Evolutionary conservation across 2,888 invertebrate species (phyloP), one percentile per base, ranked within the genome.

Genomic region (Dichetophora obliterata): DNA sequence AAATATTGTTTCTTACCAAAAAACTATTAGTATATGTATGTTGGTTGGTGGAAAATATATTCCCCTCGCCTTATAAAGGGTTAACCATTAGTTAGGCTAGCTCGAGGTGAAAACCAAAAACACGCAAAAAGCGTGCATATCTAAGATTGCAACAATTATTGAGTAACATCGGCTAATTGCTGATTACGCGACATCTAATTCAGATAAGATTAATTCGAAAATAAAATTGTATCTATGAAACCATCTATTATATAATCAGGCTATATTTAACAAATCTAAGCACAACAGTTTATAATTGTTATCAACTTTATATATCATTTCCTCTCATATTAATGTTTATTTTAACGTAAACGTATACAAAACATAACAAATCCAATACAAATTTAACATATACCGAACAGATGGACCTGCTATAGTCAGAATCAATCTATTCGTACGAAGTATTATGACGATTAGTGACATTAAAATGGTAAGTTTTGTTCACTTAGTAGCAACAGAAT

Each of bases 371-470:
- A 68, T 27, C 48, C 50, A 78, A 77, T 72, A 31, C 69, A 72
- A 78, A 78, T 75, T 65, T 69, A 73, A 78, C 66, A 75, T 73
- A 73, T 77, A 74, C 77, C 52, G 72, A 66, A 81, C 93, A 96
- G 97, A 96, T 94, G 97, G 97, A 90, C 97, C 98, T 90, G 97
- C 98, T 90, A 93, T 96, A 92, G 98, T 98, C 91, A 95, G 94
- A 92, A 96, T 98, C 91, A 98, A 98, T 95, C 95, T 97, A 92
- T 97, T 97, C 94, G 96, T 98, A 91, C 93, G 98, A 93, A 97
- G 95, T 94, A 96, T 98, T 90, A 96, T 96, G 90, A 97, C 97
- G 90, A 98, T 98, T 92, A 98, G 97, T 94, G 98, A 98, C 93
- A 97, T 96, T 91, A 97, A 97, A 92, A 98, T 98, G 98, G 98